Evolutionary conservation across 1,140 invertebrate species (phyloP), one percentile per base, ranked within the genome.

Genomic region (Papilio glaucus): DNA sequence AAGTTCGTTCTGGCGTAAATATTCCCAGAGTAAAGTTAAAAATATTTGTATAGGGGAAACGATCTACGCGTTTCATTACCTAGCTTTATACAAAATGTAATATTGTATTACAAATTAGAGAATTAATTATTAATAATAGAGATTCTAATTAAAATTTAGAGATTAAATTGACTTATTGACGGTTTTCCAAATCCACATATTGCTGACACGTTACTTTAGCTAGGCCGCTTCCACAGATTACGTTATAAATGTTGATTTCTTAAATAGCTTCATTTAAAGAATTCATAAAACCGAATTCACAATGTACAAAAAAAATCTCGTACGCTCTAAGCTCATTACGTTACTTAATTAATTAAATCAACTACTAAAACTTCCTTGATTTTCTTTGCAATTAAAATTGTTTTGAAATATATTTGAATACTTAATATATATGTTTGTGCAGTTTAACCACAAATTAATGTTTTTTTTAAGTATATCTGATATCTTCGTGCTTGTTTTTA

Each of bases 381-480:
- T 57, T 57, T 45, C 53, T 73, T 39, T 53, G 38, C n/a, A 65
- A 73, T 65, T 69, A 41, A 24, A 70, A 72, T 65, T 24, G 12
- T 63, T 15, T 33, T 33, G 29, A 33, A 33, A 33, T 33, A 33
- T 33, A 65, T 45, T 39, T 9, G 13, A n/a, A 57, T 33, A 41
- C 38, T 60, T 38, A 15, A 26, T 24, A 33, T 69, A 45, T 24
- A 33, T 69, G 18, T 18, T 18, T 45, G 5, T 45, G 42, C 42
- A 45, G 2, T 13, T 24, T 57, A 24, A 57, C 0, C 21, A 57
- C 24, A 57, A 57, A 57, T 57, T 21, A 12, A 26, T 5, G 21
- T 10, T 57, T 57, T 57, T 57, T 57, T 9, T 57, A 57, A 24
- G 15, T 29, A n/a, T 65, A 21, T 37, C 37, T 33, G 37, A 18